Conservation (phyloP, 2,888 invertebrate species). For the Agriopis aurantiaria region DNA sequence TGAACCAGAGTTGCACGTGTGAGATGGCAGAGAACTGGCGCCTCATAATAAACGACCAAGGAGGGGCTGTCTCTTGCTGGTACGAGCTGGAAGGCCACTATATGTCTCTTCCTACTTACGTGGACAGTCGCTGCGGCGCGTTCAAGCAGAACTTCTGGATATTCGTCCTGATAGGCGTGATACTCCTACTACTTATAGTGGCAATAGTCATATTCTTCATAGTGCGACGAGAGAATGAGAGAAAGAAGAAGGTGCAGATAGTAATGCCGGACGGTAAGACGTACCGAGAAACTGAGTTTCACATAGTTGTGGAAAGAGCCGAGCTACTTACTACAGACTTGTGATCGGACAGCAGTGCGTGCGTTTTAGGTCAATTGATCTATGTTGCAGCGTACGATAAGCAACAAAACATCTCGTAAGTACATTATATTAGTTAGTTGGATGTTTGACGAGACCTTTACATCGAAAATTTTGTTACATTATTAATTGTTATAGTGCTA, state of each 20-base stretch:
- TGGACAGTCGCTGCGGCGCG: constrained; percentile 74
- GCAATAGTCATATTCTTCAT: constrained; percentile 79
- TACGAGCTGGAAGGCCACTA: constrained; percentile 72
- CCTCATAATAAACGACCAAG: constrained; percentile 66
- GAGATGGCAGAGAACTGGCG: constrained; percentile 73
- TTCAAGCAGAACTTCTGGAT: constrained; percentile 82
- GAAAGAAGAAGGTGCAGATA: constrained; percentile 88
- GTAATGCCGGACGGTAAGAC: constrained; percentile 93
- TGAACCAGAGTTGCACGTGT: constrained; percentile 88
- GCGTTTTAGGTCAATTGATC: constrained; percentile 47
- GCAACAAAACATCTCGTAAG: constrained; percentile 5
- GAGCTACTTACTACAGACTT: constrained; percentile 93
- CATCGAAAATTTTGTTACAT: constrained; percentile 49
- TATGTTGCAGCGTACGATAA: constrained; percentile 47
- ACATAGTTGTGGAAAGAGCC: constrained; percentile 94
- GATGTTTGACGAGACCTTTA: constrained; percentile 31
- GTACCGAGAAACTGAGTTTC: constrained; percentile 94
- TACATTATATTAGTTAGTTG: constrained; percentile 10
- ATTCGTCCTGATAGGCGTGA: constrained; percentile 77
- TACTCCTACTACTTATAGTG: constrained; percentile 78
- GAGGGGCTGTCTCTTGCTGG: constrained; percentile 76
- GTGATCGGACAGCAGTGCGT: constrained; percentile 62
- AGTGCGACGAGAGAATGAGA: constrained; percentile 80
- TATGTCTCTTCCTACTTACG: constrained; percentile 73
- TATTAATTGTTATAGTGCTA: constrained; percentile 55